Percentiles rank a stretch among this genome's conserved stretches.
These are phyloP conservation scores for Apostichopus parvimensis DNA, from an alignment of 35 echinoderm and acorn worm species.

Conservation along the genomic window DNA sequence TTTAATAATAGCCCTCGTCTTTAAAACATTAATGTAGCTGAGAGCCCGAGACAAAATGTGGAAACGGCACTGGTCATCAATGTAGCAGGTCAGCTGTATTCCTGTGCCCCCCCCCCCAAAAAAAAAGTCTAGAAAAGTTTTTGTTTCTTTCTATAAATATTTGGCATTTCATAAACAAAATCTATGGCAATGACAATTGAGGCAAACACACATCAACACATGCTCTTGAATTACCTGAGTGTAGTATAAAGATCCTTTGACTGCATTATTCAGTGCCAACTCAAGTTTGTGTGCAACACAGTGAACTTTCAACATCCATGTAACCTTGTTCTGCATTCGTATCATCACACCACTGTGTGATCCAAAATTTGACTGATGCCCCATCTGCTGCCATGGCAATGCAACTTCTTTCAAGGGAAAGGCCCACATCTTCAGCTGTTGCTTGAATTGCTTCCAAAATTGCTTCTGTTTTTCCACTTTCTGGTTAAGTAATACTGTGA, in stretches of 20 bases:
- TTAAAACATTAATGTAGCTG: neutral
- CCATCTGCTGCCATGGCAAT: conserved; percentile 73
- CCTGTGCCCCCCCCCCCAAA: neutral
- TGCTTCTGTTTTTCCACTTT: conserved; percentile 35
- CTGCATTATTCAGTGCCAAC: conserved; percentile 60
- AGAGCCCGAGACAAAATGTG: neutral
- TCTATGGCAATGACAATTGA: neutral
- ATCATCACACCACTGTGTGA: conserved; percentile 38
- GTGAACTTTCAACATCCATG: conserved; percentile 62
- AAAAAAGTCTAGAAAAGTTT: neutral
- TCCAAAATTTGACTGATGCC: conserved; percentile 61
- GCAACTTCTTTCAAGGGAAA: conserved; percentile 34
- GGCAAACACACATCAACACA: neutral
- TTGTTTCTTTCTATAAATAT: neutral
- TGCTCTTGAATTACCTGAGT: conserved; percentile 34
- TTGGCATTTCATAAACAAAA: neutral
- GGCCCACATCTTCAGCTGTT: neutral
- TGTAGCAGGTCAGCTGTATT: neutral
- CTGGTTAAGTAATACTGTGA: conserved; percentile 23
- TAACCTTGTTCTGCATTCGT: conserved; percentile 23
- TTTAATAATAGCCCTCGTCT: neutral
- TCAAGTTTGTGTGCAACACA: conserved; percentile 60
- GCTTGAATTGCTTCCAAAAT: conserved; percentile 13
- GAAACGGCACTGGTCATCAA: neutral
- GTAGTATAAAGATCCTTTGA: conserved; percentile 55